These are phyloP conservation scores for Eupithecia centaureata DNA, from an alignment of 2,888 invertebrate genomes.

Conservation along the genomic window DNA sequence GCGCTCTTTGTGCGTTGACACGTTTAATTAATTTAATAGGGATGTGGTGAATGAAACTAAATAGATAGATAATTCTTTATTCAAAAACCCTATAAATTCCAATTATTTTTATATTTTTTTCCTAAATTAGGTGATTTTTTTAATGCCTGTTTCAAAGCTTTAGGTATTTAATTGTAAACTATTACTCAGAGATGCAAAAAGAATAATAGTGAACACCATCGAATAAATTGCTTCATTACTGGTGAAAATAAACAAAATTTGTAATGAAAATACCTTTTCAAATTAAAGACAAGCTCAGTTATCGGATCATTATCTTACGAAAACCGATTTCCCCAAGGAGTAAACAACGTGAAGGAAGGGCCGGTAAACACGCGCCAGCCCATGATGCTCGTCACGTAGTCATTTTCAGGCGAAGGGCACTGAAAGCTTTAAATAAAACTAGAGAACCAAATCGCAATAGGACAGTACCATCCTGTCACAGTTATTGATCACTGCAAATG, in stretches of 20 bases:
- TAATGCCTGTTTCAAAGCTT: not conserved
- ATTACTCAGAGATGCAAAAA: not conserved
- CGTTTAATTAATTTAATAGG: conserved; percentile 11
- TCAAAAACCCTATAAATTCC: no score
- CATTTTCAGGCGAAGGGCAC: conserved; percentile 22
- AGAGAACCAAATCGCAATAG: conserved; percentile 15
- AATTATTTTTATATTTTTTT: no score
- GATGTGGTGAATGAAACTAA: not conserved
- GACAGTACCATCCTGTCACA: conserved; percentile 29
- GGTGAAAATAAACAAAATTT: not conserved
- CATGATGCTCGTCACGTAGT: conserved; percentile 40
- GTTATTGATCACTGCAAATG: conserved; percentile 48
- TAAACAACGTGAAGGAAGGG: conserved; percentile 26
- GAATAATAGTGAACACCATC: not conserved
- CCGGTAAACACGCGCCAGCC: conserved; percentile 16
- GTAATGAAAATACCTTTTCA: not conserved
- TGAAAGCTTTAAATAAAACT: conserved; percentile 29
- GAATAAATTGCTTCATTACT: not conserved
- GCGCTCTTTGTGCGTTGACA: conserved; percentile 43
- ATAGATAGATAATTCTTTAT: no score
- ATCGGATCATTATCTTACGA: conserved; percentile 5
- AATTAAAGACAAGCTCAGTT: conserved; percentile 1
- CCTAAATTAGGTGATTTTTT: no score
- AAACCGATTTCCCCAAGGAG: conserved; percentile 9
- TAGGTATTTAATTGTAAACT: not conserved